Base-by-base conservation (phyloP, 35 echinoderm and acorn worm genomes). In the Apostichopus californicus region DNA sequence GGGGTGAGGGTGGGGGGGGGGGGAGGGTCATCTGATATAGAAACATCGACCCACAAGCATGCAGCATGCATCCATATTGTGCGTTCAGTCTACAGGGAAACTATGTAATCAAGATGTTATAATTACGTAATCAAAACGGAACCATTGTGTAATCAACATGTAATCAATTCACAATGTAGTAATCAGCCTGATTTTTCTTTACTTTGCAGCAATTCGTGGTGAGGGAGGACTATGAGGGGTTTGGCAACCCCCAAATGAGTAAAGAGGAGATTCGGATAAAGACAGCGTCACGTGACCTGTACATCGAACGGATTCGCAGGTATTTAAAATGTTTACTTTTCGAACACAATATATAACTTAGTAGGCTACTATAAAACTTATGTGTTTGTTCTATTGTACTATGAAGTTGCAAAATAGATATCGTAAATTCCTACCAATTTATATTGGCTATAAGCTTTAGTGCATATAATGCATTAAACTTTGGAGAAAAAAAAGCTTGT, bases 261-360 rank as follows among this genome's bases (percentile, higher is more conserved):
- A 83, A 83, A 9, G 17, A 55, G 2, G 22, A 83, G 25, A 56
- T 83, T 56, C 80, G 80, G 17, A 46, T 25, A 5, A 83, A 83
- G 52, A 17, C 25, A n/a, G 80, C 14, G 6, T 46, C 46, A 56
- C 46, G 53, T 17, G 80, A 83, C 17, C 80, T 83, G 11, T 83
- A 83, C 80, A 83, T 83, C 25, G 80, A 83, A 55, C 34, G 80
- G 55, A 83, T 83, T 55, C 80, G 80, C 80, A 83, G 80, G 80
- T 83, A 68, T 68, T 66, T 66, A 12, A 5, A 9, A 66, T 66
- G 63, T 46, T 46, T 46, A 46, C 34, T 46, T 46, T 46, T 46
- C 34, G 1, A 46, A 46, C 34, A 46, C 34, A 46, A 46, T 46
- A 46, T 46, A 46, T 46, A 46, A 46, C 34, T 46, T 3, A 46